phyloP scores from a whole-genome alignment of 2,888 invertebrate genomes.

The Amphipoea oculea region DNA sequence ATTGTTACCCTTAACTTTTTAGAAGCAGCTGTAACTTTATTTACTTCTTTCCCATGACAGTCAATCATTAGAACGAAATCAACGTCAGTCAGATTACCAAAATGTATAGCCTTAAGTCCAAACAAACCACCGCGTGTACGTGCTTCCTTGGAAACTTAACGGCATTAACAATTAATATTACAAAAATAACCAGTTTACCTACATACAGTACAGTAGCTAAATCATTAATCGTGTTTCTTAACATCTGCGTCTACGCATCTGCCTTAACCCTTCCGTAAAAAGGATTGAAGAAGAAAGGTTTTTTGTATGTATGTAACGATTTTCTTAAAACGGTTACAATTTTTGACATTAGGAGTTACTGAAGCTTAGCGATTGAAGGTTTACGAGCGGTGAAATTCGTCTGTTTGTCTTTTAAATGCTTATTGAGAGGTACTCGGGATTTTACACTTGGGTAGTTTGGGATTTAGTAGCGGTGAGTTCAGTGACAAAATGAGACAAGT shows the following conservation, averaged over 20 bases:
- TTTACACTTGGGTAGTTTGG: conserved; percentile 34
- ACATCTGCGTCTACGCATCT: conserved; percentile 85
- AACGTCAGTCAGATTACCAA: conserved; percentile 19
- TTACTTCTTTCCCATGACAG: background rate
- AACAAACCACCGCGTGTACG: conserved; percentile 45
- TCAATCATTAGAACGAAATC: conserved; percentile 3
- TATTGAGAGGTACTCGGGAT: conserved; percentile 16
- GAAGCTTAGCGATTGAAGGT: conserved; percentile 50
- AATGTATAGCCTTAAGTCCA: background rate
- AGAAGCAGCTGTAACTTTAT: background rate
- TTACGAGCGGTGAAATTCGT: conserved; percentile 60
- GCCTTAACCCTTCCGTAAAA: conserved; percentile 79
- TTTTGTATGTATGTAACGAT: conserved; percentile 53
- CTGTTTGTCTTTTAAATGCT: conserved; percentile 59
- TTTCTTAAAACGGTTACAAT: conserved; percentile 57
- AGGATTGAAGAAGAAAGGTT: conserved; percentile 67
- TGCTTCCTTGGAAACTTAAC: conserved; percentile 54
- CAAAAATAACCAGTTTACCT: conserved; percentile 58
- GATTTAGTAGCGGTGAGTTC: background rate
- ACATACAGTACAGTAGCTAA: conserved; percentile 73
- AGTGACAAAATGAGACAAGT: background rate
- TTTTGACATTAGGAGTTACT: conserved; percentile 55
- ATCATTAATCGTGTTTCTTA: conserved; percentile 79
- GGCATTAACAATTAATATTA: conserved; percentile 39
- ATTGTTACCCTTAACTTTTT: background rate